Percentiles rank a stretch among this genome's conserved stretches.
phyloP scores from a whole-genome alignment of 2,113 vertebrate genomes.

The Ictidomys tridecemlineatus region DNA sequence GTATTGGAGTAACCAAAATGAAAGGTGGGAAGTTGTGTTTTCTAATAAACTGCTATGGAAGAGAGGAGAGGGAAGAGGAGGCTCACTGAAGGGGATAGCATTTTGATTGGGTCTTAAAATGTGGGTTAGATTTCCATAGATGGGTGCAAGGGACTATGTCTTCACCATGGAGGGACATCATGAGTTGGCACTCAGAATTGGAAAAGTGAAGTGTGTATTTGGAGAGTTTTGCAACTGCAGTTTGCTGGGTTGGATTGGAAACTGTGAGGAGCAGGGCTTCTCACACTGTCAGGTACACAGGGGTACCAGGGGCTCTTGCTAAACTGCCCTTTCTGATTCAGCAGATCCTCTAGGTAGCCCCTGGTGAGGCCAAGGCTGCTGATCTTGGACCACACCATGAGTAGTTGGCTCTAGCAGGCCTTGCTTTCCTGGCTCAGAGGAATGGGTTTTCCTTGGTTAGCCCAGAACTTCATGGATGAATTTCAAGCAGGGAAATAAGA shows the following conservation, averaged over 20 bases:
- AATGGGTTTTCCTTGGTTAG: neutral
- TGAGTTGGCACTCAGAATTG: neutral
- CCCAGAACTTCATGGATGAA: neutral
- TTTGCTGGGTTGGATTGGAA: neutral
- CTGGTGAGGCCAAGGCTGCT: neutral
- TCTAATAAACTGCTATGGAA: neutral
- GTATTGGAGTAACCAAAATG: neutral
- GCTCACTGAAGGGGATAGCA: neutral
- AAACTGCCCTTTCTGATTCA: neutral
- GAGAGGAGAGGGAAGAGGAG: neutral
- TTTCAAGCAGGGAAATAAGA: neutral
- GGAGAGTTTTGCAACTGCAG: neutral
- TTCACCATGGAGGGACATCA: neutral
- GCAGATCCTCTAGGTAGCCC: neutral
- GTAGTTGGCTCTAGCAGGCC: neutral
- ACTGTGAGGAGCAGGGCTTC: neutral
- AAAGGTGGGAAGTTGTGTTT: neutral
- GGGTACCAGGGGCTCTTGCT: neutral
- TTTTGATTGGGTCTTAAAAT: neutral
- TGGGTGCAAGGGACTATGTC: neutral
- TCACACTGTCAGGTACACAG: neutral
- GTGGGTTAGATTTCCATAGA: neutral
- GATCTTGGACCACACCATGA: neutral
- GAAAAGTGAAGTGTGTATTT: neutral
- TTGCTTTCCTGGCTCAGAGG: neutral